These are phyloP conservation scores for Microchrysa polita DNA, from an alignment of 2,888 invertebrate genomes.

Conservation along the genomic window DNA sequence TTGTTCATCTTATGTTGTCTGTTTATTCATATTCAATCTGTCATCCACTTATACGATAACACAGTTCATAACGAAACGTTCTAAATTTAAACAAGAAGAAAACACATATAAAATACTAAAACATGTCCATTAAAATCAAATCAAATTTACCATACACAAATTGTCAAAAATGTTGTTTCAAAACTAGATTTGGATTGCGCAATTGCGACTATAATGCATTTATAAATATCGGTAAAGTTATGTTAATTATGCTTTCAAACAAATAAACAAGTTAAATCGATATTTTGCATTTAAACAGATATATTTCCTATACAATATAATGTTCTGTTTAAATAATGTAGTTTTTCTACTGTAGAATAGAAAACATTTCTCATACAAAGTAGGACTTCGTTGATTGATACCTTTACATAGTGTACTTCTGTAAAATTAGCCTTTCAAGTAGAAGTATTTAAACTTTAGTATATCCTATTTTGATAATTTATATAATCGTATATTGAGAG, in stretches of 20 bases:
- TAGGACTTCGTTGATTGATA: neutral
- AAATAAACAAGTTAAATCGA: conserved; percentile 12
- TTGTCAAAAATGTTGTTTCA: too few relatives aligned
- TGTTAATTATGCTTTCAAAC: conserved; percentile 24
- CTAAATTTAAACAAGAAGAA: neutral
- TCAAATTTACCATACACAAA: conserved; percentile 16
- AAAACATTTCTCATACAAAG: conserved; percentile 23
- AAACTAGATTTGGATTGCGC: too few relatives aligned
- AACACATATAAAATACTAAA: neutral
- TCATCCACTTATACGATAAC: conserved; percentile 27
- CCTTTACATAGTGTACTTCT: conserved; percentile 11
- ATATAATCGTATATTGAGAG: neutral
- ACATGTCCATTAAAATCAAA: too few relatives aligned
- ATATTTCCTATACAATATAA: conserved; percentile 12
- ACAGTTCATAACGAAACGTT: conserved; percentile 40
- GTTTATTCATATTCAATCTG: conserved; percentile 23
- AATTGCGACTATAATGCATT: conserved; percentile 47
- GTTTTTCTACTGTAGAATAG: conserved; percentile 43
- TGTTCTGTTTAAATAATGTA: conserved; percentile 2
- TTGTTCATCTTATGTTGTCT: conserved; percentile 3
- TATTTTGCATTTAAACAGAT: conserved; percentile 25
- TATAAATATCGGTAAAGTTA: neutral
- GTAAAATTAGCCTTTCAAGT: neutral
- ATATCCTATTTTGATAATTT: neutral
- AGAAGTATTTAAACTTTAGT: neutral